phyloP scores from a whole-genome alignment of 1,140 invertebrate species.

The Drosophila pandora region DNA sequence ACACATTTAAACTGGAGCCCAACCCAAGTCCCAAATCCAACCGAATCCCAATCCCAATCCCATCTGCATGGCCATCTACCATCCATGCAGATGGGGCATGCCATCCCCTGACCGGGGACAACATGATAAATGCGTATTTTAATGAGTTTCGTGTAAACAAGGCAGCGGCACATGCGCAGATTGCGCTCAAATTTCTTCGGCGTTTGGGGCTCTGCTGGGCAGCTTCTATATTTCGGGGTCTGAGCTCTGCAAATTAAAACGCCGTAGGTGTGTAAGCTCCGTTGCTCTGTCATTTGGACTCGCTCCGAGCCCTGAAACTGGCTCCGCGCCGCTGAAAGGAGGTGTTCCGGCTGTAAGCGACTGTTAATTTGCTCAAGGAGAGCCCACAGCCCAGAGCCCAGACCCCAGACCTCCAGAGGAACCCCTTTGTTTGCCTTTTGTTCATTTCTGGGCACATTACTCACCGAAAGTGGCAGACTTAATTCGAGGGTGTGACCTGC shows the following conservation, averaged over 20 bases:
- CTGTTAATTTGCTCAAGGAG: slow-evolving; percentile 70
- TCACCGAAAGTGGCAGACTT: slow-evolving; percentile 71
- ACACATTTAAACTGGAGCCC: slow-evolving; percentile 71
- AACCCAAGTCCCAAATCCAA: slow-evolving; percentile 8
- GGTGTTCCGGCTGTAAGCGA: slow-evolving; percentile 71
- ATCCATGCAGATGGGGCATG: neutral
- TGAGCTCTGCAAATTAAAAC: slow-evolving; percentile 53
- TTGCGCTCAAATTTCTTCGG: slow-evolving; percentile 43
- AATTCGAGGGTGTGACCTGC: slow-evolving; percentile 74
- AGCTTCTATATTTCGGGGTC: slow-evolving; percentile 21
- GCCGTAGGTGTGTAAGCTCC: slow-evolving; percentile 67
- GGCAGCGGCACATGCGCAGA: slow-evolving; percentile 62
- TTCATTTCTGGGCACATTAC: slow-evolving; percentile 56
- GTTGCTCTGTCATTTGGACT: slow-evolving; percentile 62
- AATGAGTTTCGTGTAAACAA: slow-evolving; percentile 83
- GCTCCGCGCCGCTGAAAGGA: slow-evolving; percentile 62
- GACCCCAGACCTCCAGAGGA: slow-evolving; percentile 2
- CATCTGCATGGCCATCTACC: slow-evolving; percentile 39
- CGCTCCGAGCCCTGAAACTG: slow-evolving; percentile 4
- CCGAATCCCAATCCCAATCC: slow-evolving; percentile 8
- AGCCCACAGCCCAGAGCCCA: neutral
- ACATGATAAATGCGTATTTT: slow-evolving; percentile 80
- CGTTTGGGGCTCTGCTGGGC: slow-evolving; percentile 39
- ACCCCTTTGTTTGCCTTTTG: slow-evolving; percentile 41
- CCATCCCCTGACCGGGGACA: slow-evolving; percentile 25